Percentiles rank a stretch among this genome's conserved stretches.
These are phyloP conservation scores for Ephestia elutella DNA, from an alignment of 1,140 invertebrate species.

Conservation along the genomic window DNA sequence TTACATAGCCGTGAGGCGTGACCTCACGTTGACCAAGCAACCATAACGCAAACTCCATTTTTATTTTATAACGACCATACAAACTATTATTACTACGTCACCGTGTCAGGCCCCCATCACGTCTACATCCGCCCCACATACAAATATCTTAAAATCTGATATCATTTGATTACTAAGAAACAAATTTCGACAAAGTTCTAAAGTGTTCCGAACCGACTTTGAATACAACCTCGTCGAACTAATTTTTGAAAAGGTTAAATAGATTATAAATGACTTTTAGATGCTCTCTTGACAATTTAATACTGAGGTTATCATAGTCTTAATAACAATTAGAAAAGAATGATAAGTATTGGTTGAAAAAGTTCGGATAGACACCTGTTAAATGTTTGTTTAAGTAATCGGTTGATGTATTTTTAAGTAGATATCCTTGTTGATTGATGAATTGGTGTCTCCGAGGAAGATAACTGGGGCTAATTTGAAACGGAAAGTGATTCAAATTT, in stretches of 20 bases:
- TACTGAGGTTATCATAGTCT: constrained; percentile 39
- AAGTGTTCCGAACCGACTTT: constrained; percentile 17
- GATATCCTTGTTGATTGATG: constrained; percentile 67
- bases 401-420: constrained; percentile 66
- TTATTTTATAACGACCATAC: constrained; percentile 62
- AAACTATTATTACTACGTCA: constrained; percentile 67
- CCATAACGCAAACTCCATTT: constrained; percentile 56
- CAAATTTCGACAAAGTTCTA: constrained; percentile 36
- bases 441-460: constrained; percentile 41
- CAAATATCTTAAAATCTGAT: constrained; percentile 50
- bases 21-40: constrained; percentile 39
- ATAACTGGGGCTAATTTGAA: constrained; percentile 38
- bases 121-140: constrained; percentile 60
- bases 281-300: constrained; percentile 67
- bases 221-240: constrained; percentile 28
- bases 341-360: constrained; percentile 27
- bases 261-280: constrained; percentile 48
- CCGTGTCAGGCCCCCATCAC: constrained; percentile 63
- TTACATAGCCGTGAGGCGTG: constrained; percentile 45
- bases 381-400: constrained; percentile 37
- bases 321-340: constrained; percentile 54
- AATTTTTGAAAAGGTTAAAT: constrained; percentile 17
- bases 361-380: constrained; percentile 29
- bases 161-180: constrained; percentile 43
- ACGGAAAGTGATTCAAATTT: constrained; percentile 50